Evolutionary conservation across 2,113 vertebrate species (phyloP).

Genomic region (Marcusenius ussheri): DNA sequence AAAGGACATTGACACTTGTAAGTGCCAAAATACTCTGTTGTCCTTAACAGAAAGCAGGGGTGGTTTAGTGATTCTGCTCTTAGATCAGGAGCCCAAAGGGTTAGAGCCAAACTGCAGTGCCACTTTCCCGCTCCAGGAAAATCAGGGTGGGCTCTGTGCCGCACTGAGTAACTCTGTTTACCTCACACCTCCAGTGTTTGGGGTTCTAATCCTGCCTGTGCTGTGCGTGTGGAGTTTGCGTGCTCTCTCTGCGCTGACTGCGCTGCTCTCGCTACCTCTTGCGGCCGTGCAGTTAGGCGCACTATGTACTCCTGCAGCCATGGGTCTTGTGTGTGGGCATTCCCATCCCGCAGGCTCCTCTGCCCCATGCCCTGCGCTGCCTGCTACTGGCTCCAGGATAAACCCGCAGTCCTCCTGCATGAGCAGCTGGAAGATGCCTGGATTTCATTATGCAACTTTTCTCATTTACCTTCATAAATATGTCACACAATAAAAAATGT

Average conservation of each 20-base stretch:
- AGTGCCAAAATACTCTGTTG: neutral
- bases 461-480: neutral
- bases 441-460: neutral
- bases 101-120: neutral
- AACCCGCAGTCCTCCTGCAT: neutral
- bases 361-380: neutral
- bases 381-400: neutral
- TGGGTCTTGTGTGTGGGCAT: neutral
- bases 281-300: neutral
- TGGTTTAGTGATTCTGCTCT: neutral
- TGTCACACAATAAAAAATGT: neutral
- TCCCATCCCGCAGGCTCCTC: neutral
- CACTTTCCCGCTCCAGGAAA: neutral
- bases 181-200: neutral
- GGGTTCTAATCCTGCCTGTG: neutral
- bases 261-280: neutral
- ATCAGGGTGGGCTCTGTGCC: neutral
- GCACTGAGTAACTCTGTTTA: neutral
- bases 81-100: neutral
- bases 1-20: neutral
- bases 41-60: neutral
- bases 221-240: neutral
- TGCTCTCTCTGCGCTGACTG: neutral
- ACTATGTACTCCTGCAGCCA: neutral
- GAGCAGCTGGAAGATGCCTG: neutral